phyloP scores from a whole-genome alignment of 2,888 invertebrate species.

The Scaptodrosophila latifasciaeformis region DNA sequence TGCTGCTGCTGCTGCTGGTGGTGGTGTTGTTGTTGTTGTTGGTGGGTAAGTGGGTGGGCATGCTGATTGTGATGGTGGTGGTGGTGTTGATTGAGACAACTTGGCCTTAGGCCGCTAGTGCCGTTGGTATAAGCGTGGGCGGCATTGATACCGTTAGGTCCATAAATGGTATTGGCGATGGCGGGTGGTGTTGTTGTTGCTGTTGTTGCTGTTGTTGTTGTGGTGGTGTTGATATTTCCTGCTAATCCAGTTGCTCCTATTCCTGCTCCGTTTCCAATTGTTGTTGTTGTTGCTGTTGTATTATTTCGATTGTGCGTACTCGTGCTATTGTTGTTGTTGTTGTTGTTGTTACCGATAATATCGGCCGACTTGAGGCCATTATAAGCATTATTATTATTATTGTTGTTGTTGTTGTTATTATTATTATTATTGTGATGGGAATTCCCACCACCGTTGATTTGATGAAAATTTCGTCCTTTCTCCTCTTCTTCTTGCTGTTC shows the following conservation, averaged over 20 bases:
- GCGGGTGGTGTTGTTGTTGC: slow-evolving; percentile 21
- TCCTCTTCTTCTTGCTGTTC: slow-evolving; percentile 72
- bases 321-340: slow-evolving; percentile 46
- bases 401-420: slow-evolving; percentile 19
- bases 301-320: slow-evolving; percentile 57
- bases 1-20: slow-evolving; percentile 1
- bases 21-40: background rate
- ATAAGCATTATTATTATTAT: too few relatives aligned
- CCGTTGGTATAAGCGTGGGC: background rate
- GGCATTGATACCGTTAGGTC: slow-evolving; percentile 25
- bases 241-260: slow-evolving; percentile 31
- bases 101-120: background rate
- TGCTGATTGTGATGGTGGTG: too few relatives aligned
- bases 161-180: slow-evolving; percentile 33
- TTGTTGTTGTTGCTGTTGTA: slow-evolving; percentile 18
- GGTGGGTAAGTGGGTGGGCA: background rate
- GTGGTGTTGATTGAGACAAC: too few relatives aligned
- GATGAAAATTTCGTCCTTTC: too few relatives aligned
- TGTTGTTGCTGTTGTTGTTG: slow-evolving; percentile 21
- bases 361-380: too few relatives aligned
- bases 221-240: slow-evolving; percentile 28
- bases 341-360: slow-evolving; percentile 30
- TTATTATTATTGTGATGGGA: slow-evolving; percentile 16
- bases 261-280: slow-evolving; percentile 21
- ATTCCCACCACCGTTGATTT: too few relatives aligned